These are phyloP conservation scores for Limnephilus marmoratus DNA, from an alignment of 2,888 invertebrate species.

Conservation along the genomic window DNA sequence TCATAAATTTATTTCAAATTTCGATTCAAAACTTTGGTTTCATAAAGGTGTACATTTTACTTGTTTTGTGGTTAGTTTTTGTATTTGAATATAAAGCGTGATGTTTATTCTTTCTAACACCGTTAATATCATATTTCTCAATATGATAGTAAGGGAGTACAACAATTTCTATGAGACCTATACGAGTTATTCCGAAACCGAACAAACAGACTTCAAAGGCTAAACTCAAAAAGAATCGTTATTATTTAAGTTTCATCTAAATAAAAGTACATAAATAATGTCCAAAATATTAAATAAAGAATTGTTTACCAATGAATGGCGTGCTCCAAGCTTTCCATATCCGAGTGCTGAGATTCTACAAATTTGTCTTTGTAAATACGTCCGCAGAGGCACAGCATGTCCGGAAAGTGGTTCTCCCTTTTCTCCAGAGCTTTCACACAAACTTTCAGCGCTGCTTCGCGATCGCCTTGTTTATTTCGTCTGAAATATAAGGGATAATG, in stretches of 20 bases:
- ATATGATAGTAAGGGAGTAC: too few relatives aligned
- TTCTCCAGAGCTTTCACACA: constrained; percentile 94
- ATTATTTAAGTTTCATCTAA: too few relatives aligned
- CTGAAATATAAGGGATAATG: constrained; percentile 73
- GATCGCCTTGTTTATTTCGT: constrained; percentile 94
- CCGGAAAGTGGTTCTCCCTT: constrained; percentile 96
- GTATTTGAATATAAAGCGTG: too few relatives aligned
- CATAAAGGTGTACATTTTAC: too few relatives aligned
- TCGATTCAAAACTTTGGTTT: too few relatives aligned
- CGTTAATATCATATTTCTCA: too few relatives aligned
- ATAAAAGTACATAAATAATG: not conserved
- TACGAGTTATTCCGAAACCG: too few relatives aligned
- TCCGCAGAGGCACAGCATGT: constrained; percentile 98
- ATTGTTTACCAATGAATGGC: constrained; percentile 91
- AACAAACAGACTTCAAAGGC: too few relatives aligned
- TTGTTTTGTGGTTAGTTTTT: too few relatives aligned
- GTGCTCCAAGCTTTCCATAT: constrained; percentile 90
- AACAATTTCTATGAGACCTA: too few relatives aligned
- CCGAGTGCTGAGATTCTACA: constrained; percentile 95
- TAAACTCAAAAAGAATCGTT: not conserved
- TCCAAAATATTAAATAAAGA: not conserved
- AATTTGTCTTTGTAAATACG: constrained; percentile 98
- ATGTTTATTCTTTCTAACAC: too few relatives aligned
- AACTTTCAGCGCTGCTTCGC: constrained; percentile 94
- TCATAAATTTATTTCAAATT: too few relatives aligned